These are phyloP conservation scores for Montipora foliosa DNA, from an alignment of 64 coral and sea anemone species.

Conservation along the genomic window DNA sequence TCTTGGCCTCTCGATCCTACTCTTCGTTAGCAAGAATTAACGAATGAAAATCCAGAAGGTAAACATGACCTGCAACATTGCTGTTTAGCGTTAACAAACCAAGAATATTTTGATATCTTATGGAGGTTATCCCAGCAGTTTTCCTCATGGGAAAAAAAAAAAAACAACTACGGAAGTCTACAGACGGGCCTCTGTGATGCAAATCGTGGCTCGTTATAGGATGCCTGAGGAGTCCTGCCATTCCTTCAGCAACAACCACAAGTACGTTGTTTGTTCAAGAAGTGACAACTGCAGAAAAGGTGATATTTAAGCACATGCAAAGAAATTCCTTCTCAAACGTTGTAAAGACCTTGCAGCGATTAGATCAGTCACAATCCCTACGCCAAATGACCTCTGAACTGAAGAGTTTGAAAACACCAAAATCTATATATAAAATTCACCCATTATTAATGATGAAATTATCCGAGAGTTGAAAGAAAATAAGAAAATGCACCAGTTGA, in stretches of 20 bases:
- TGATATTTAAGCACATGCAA: background rate
- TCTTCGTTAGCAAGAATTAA: background rate
- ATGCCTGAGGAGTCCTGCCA: no score
- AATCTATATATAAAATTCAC: background rate
- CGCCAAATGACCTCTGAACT: background rate
- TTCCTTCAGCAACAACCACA: no score
- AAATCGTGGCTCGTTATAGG: constrained; percentile 3
- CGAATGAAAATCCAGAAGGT: constrained; percentile 23
- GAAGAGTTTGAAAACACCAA: background rate
- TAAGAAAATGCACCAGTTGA: background rate
- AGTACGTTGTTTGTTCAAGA: background rate
- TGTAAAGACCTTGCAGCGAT: background rate
- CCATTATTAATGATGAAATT: background rate
- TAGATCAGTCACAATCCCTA: background rate
- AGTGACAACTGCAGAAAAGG: background rate
- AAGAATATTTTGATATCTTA: background rate
- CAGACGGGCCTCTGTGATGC: background rate
- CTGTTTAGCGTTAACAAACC: background rate
- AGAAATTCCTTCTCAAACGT: background rate
- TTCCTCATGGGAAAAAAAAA: constrained; percentile 33
- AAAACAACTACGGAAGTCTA: background rate
- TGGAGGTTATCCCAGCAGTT: background rate
- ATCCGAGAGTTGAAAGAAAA: background rate
- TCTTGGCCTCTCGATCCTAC: no score
- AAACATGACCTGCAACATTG: background rate